A percentile compares a stretch with the other conserved stretches of the same genome.
Conservation (phyloP, 2,888 invertebrate species). For the Conops quadrifasciatus region DNA sequence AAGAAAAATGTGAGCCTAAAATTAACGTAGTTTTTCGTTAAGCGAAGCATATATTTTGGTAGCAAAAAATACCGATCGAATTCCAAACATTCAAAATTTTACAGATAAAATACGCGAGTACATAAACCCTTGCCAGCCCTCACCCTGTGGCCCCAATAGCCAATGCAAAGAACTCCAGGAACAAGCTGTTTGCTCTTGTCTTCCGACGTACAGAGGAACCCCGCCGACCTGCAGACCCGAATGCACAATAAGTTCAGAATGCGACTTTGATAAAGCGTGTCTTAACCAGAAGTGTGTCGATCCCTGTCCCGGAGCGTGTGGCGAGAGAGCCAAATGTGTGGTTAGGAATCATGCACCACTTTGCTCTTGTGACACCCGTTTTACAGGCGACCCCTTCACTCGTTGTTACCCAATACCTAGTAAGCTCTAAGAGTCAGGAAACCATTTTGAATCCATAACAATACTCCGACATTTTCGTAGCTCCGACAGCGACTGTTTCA, state of each 20-base stretch:
- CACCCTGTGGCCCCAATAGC: conserved; percentile 82
- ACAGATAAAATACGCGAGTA: conserved; percentile 53
- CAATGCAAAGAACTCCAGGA: conserved; percentile 76
- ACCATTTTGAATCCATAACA: background rate
- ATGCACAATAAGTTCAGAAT: conserved; percentile 74
- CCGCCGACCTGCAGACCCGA: conserved; percentile 79
- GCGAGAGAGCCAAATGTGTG: conserved; percentile 73
- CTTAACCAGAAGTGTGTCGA: conserved; percentile 74
- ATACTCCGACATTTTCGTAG: conserved; percentile 44
- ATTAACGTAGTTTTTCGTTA: background rate
- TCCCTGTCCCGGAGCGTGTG: conserved; percentile 77
- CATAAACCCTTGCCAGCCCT: conserved; percentile 66
- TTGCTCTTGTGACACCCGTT: conserved; percentile 72
- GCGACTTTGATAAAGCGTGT: conserved; percentile 73
- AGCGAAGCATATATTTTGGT: too few species aligned
- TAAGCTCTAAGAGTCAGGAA: conserved; percentile 46
- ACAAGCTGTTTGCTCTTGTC: conserved; percentile 75
- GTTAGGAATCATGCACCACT: conserved; percentile 77
- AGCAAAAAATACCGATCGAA: background rate
- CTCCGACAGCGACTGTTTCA: conserved; percentile 50
- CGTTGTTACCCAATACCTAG: conserved; percentile 66
- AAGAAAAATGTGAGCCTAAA: conserved; percentile 65
- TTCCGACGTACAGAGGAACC: conserved; percentile 73
- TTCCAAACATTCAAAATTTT: conserved; percentile 15
- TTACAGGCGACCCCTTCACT: conserved; percentile 78